Base-by-base conservation (phyloP, 2,797 vertebrate species). In the Lepus townsendii region DNA sequence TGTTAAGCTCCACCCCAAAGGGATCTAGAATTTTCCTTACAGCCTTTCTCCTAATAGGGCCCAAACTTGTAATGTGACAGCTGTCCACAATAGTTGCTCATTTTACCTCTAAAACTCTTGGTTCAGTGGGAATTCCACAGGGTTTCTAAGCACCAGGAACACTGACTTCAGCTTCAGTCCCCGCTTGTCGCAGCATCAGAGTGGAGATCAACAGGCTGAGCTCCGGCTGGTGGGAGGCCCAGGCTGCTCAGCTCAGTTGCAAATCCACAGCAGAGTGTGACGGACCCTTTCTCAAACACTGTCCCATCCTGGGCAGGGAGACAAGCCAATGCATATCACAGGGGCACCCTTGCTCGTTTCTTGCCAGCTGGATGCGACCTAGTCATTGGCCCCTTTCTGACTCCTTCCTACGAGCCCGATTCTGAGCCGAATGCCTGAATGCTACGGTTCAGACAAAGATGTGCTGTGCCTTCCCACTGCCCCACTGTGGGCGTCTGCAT, bases 121-220 rank as follows among this genome's bases (percentile, higher is more conserved):
- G 35, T 72, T 96, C 57, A 35, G 60, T 90, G 68, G 66, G 71
- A 93, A 94, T 88, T 60, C 68, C 52, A 52, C 19, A 83, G 78
- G 85, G 60, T 83, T 90, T 96, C 90, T 84, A 91, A 95, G 96
- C 91, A 94, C 93, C 92, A 95, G 57, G 88, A n/a, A 92, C 3
- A 35, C 30, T 12, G 86, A 88, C 32, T 83, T 86, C 4, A 73
- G 72, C 63, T 93, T 93, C 30, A 71, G 72, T 80, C 90, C 75
- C 52, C 22, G 4, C 57, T 73, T 77, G 68, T 75, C 42, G 87
- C 26, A 66, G 68, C 42, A 88, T 26, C 52, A 60, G 60, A 77
- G 24, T 19, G 91, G 83, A 93, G n/a, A 91, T 57, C 35, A 17
- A 52, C 3, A 92, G 65, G 83, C 88, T 92, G 91, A 90, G 66